These are phyloP conservation scores for Pemphigus obesinymphae DNA, from an alignment of 1,140 invertebrate species.

Conservation along the genomic window DNA sequence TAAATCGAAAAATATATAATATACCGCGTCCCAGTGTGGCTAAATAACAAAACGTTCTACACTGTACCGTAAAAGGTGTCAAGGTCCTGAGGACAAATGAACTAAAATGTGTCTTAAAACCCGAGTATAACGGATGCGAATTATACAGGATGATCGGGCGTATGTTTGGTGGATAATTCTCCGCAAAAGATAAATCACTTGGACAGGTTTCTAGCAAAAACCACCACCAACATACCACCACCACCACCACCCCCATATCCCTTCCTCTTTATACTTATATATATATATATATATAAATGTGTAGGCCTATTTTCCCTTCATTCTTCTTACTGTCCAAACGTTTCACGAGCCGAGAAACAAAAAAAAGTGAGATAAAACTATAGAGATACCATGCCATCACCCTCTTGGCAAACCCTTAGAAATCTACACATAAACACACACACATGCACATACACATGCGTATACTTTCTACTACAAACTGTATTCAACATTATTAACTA, in stretches of 20 bases:
- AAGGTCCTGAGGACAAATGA: background rate
- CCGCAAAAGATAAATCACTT: conserved; percentile 32
- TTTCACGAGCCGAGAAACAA: conserved; percentile 25
- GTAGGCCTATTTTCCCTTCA: conserved; percentile 1
- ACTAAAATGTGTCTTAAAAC: background rate
- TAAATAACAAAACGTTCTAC: background rate
- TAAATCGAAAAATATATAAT: background rate
- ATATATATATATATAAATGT: too few species aligned
- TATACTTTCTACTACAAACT: background rate
- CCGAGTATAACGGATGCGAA: background rate
- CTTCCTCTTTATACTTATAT: background rate
- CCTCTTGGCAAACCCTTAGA: conserved; percentile 4
- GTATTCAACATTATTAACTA: conserved; percentile 19
- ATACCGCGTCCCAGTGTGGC: background rate
- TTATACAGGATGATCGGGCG: background rate
- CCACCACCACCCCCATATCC: background rate
- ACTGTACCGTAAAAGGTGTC: background rate
- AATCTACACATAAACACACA: background rate
- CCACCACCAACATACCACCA: background rate
- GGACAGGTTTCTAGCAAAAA: conserved; percentile 30
- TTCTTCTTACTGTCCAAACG: background rate
- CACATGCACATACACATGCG: background rate
- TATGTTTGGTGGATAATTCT: conserved; percentile 36
- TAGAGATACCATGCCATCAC: background rate
- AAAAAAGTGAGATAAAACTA: conserved; percentile 31